Percentiles rank a stretch among this genome's conserved stretches.
Conservation (phyloP, 2,888 invertebrate species). For the Idaea aversata region DNA sequence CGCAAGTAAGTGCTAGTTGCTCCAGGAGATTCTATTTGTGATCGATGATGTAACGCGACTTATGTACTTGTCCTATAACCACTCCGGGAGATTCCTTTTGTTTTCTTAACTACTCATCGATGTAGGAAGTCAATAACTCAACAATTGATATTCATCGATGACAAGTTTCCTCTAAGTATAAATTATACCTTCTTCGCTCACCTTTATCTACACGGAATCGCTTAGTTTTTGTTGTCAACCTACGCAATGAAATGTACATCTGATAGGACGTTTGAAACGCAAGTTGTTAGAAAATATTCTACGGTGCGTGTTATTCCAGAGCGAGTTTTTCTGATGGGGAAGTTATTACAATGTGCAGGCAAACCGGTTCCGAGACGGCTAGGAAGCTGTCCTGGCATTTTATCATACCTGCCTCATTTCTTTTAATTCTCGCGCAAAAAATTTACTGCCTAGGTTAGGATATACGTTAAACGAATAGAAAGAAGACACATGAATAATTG, state of each 20-base stretch:
- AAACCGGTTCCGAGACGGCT: constrained; percentile 53
- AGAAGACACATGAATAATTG: constrained; percentile 54
- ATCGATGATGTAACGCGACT: constrained; percentile 67
- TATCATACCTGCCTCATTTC: constrained; percentile 41
- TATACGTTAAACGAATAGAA: constrained; percentile 43
- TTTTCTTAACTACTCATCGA: constrained; percentile 33
- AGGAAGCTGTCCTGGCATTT: constrained; percentile 53
- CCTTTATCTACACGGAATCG: constrained; percentile 25
- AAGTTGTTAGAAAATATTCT: constrained; percentile 44
- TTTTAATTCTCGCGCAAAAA: constrained; percentile 49
- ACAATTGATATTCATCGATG: constrained; percentile 31
- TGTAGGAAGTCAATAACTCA: constrained; percentile 36
- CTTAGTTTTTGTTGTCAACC: constrained; percentile 27
- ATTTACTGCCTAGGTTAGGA: constrained; percentile 29
- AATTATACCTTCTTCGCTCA: constrained; percentile 29
- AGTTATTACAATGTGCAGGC: constrained; percentile 54
- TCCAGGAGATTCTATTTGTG: constrained; percentile 77
- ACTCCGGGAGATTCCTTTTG: constrained; percentile 44
- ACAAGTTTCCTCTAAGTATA: constrained; percentile 25
- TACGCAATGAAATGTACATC: constrained; percentile 28
- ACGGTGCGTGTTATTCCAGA: constrained; percentile 36
- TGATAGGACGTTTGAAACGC: constrained; percentile 36
- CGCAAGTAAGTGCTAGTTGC: constrained; percentile 58
- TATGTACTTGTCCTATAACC: constrained; percentile 40
- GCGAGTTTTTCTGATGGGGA: constrained; percentile 56